phyloP scores from a whole-genome alignment of 2,113 vertebrate genomes.

The Salminus brasiliensis region DNA sequence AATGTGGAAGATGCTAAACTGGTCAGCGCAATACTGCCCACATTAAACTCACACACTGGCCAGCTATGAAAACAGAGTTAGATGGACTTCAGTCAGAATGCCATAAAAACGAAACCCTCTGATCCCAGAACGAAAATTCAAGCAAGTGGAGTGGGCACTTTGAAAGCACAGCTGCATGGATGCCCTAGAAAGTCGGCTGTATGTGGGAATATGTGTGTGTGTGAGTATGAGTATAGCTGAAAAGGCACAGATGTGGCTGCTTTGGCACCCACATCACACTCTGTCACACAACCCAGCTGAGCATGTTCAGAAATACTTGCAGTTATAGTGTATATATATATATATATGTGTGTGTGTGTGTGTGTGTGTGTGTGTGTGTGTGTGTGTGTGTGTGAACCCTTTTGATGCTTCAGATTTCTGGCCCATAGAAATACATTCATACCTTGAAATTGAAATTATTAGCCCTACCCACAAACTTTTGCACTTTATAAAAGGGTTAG shows the following conservation, averaged over 20 bases:
- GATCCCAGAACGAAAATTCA: constrained; percentile 7
- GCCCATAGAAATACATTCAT: no score
- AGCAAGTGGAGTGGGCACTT: constrained; percentile 8
- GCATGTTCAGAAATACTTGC: constrained; percentile 13
- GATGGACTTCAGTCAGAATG: background rate
- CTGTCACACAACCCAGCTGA: constrained; percentile 35
- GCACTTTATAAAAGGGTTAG: no score
- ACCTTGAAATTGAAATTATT: no score
- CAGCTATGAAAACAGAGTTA: background rate
- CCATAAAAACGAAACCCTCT: background rate
- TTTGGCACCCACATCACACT: constrained; percentile 44
- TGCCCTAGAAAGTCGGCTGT: constrained; percentile 34
- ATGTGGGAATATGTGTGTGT: constrained; percentile 4
- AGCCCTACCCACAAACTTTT: no score
- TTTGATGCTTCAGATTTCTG: no score
- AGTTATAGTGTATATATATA: background rate
- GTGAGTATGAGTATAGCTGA: background rate
- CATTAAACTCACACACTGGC: constrained; percentile 26
- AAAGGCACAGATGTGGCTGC: constrained; percentile 36
- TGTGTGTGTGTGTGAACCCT: no score
- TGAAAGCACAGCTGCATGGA: constrained; percentile 38
- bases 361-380: no score
- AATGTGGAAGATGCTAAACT: background rate
- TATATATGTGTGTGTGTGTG: no score
- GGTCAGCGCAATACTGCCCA: background rate